phyloP scores from a whole-genome alignment of 2,888 invertebrate species.

The Acrobasis suavella region DNA sequence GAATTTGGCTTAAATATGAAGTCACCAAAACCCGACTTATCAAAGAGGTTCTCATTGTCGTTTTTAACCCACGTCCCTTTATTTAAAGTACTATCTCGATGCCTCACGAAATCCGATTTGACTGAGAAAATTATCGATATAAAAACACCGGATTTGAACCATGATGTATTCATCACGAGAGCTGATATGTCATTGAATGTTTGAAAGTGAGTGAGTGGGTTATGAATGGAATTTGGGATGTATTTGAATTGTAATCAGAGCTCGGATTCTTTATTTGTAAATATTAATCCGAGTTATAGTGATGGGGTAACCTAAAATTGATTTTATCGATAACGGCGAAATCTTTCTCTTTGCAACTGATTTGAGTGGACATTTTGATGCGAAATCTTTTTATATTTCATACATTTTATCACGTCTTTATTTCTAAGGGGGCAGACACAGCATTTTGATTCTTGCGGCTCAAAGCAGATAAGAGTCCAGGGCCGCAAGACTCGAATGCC shows the following conservation, averaged over 20 bases:
- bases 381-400: no score
- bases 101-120: constrained; percentile 44
- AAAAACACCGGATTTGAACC: constrained; percentile 36
- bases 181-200: constrained; percentile 18
- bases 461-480: no score
- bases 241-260: constrained; percentile 43
- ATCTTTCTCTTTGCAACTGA: neutral
- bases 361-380: no score
- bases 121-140: constrained; percentile 39
- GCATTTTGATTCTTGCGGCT: no score
- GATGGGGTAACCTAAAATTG: constrained; percentile 26
- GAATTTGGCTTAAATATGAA: constrained; percentile 61
- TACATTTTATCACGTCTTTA: no score
- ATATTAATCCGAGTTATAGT: constrained; percentile 32
- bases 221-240: constrained; percentile 45
- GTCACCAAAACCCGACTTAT: constrained; percentile 40
- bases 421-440: no score
- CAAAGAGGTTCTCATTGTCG: constrained; percentile 33
- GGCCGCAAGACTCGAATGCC: no score
- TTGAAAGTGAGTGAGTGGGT: constrained; percentile 29
- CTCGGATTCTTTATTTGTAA: constrained; percentile 54
- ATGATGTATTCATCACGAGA: constrained; percentile 26
- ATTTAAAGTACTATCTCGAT: constrained; percentile 62
- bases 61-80: constrained; percentile 61
- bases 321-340: constrained; percentile 24